Base-by-base conservation (phyloP, 2,888 invertebrate species). In the Syrphus vitripennis region DNA sequence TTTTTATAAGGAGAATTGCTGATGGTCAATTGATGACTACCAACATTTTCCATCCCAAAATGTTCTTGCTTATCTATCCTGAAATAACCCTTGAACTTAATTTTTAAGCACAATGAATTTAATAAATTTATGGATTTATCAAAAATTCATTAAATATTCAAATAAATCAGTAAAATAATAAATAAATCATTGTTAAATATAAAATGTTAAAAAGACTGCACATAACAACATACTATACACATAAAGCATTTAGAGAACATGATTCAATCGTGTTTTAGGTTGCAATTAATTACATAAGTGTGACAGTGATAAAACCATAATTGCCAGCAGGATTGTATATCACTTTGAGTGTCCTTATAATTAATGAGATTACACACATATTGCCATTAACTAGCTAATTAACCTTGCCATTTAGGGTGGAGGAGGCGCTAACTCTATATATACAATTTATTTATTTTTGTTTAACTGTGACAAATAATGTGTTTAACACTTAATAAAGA, bases 261-360 rank as follows among this genome's bases (percentile, higher is more conserved):
- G 53, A 67, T 53, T 65, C 10, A 37, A 31, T 75, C 26, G 14
- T n/a, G 48, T 48, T 55, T 61, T 42, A 57, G 77, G 57, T 82
- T 78, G 65, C 82, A 86, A 86, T 86, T 82, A 86, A 82, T 86
- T 82, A 74, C 74, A 42, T 14, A 74, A 70, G 77, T 82, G 86
- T 82, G 74, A 82, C 77, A 63, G 59, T 78, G 74, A 82, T 86
- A 78, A 86, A 82, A 74, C 61, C 59, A 19, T 31, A 21, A 82
- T 67, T 63, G 63, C 81, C 34, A 9, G 10, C 26, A 63, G 81
- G 55, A 86, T 63, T 29, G 63, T 55, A 72, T 74, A 77, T 72
- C 63, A 77, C 55, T 67, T 81, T 77, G 77, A 77, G 69, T 69
- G 81, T 74, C 81, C 77, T 77, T 77, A 50, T 83, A 70, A 75